These are phyloP conservation scores for Drosophila anceps DNA, from an alignment of 2,888 invertebrate species.

Conservation along the genomic window DNA sequence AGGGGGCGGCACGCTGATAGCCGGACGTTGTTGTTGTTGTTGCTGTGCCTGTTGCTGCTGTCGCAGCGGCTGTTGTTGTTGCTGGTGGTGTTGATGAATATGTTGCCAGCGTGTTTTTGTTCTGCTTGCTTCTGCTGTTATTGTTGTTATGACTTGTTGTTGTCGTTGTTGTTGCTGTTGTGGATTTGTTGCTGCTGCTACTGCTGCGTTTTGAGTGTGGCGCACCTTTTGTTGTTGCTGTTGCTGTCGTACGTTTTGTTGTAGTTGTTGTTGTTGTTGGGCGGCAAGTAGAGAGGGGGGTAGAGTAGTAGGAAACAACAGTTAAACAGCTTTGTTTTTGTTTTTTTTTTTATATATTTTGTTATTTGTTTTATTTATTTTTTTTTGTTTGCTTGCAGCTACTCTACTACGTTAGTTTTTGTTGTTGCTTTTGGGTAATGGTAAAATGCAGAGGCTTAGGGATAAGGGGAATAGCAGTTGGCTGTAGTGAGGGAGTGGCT, in stretches of 20 bases:
- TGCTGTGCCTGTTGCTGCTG: conserved; percentile 54
- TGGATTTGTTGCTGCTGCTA: conserved; percentile 34
- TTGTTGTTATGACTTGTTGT: conserved; percentile 35
- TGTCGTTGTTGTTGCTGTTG: conserved; percentile 30
- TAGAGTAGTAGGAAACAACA: conserved; percentile 80
- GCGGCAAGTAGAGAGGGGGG: conserved; percentile 62
- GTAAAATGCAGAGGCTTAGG: conserved; percentile 49
- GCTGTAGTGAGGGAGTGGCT: not conserved
- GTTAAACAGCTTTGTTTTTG: conserved; percentile 72
- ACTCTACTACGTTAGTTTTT: conserved; percentile 74
- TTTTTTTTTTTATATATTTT: conserved; percentile 30
- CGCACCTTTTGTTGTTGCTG: conserved; percentile 38
- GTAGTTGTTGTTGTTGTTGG: conserved; percentile 47
- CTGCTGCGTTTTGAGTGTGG: conserved; percentile 40
- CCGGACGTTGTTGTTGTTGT: conserved; percentile 82
- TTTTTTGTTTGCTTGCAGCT: conserved; percentile 64
- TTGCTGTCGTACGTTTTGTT: conserved; percentile 39
- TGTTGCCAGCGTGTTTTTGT: conserved; percentile 65
- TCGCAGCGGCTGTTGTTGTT: conserved; percentile 24
- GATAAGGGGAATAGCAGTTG: conserved; percentile 3
- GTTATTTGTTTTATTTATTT: conserved; percentile 39
- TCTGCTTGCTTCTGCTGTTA: conserved; percentile 52
- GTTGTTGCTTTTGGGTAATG: conserved; percentile 48
- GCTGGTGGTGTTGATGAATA: conserved; percentile 48
- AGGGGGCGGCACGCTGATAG: conserved; percentile 80